phyloP scores from a whole-genome alignment of 1,140 invertebrate genomes.

The Scaptodrosophila lebanonensis region DNA sequence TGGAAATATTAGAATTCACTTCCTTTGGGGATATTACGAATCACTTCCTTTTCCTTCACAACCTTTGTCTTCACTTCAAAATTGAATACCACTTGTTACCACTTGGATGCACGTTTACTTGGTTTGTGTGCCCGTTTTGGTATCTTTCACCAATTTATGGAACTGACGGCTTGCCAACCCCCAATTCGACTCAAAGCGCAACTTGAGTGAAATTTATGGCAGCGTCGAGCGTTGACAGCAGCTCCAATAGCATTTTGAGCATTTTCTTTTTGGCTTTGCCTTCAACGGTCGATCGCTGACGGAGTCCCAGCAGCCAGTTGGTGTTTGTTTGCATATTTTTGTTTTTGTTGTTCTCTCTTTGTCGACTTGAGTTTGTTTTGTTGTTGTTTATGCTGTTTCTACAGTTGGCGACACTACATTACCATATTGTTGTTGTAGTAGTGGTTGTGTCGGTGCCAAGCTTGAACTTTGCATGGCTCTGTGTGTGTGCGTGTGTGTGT shows the following conservation, averaged over 20 bases:
- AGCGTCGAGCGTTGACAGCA: constrained; percentile 9
- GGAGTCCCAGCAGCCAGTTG: constrained; percentile 5
- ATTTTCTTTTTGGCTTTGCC: constrained; percentile 45
- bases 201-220: constrained; percentile 45
- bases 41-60: too few relatives aligned
- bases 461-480: background rate
- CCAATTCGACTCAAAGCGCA: constrained; percentile 63
- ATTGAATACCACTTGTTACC: constrained; percentile 23
- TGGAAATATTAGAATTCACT: too few relatives aligned
- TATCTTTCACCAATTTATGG: constrained; percentile 76
- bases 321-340: constrained; percentile 10
- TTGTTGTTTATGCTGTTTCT: constrained; percentile 28
- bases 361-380: constrained; percentile 13
- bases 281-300: constrained; percentile 9
- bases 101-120: constrained; percentile 51
- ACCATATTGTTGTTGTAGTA: constrained; percentile 4
- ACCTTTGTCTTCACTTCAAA: too few relatives aligned
- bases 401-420: background rate
- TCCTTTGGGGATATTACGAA: too few relatives aligned
- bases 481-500: background rate
- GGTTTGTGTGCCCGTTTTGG: constrained; percentile 54
- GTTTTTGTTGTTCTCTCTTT: constrained; percentile 11
- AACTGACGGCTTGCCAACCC: constrained; percentile 57
- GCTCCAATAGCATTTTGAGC: constrained; percentile 66
- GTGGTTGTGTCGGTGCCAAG: constrained; percentile 4